Evolutionary conservation across 2,797 vertebrate genomes (phyloP).

Genomic region (Betta splendens): DNA sequence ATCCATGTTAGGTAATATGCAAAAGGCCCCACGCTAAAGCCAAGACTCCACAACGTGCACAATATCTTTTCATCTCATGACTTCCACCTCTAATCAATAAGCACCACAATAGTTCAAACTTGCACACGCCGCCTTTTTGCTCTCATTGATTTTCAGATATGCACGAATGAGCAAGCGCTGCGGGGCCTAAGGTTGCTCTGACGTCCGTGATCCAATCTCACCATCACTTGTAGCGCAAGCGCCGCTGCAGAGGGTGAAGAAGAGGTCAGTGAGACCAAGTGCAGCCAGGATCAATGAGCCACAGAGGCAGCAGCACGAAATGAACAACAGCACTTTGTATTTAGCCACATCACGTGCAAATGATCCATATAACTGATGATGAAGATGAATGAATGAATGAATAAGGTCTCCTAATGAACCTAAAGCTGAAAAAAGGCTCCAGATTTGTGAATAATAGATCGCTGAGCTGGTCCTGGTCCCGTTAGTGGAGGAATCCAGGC

Average conservation of each 20-base stretch:
- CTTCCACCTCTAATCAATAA: slow-evolving; percentile 57
- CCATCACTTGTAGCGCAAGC: not conserved
- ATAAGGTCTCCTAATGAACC: slow-evolving; percentile 10
- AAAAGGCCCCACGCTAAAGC: slow-evolving; percentile 42
- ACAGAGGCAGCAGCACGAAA: not conserved
- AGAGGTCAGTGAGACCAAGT: slow-evolving; percentile 10
- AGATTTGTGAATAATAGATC: slow-evolving; percentile 42
- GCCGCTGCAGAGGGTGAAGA: slow-evolving; percentile 9
- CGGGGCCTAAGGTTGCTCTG: slow-evolving; percentile 15
- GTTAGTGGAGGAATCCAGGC: not conserved
- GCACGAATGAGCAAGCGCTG: slow-evolving; percentile 14
- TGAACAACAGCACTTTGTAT: too few species aligned
- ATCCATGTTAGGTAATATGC: slow-evolving; percentile 56
- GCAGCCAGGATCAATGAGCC: not conserved
- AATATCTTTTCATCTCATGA: slow-evolving; percentile 44
- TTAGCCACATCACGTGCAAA: slow-evolving; percentile 57
- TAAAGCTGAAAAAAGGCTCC: slow-evolving; percentile 1
- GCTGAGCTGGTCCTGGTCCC: slow-evolving; percentile 3
- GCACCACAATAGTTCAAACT: slow-evolving; percentile 51
- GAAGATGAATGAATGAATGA: too few species aligned
- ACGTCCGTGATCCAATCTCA: slow-evolving; percentile 2
- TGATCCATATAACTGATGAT: slow-evolving; percentile 36
- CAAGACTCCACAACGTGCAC: slow-evolving; percentile 13
- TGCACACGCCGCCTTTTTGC: slow-evolving; percentile 34
- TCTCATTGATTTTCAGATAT: slow-evolving; percentile 2